Conservation (phyloP, 2,797 vertebrate species). For the Malacoctenus gilli region DNA sequence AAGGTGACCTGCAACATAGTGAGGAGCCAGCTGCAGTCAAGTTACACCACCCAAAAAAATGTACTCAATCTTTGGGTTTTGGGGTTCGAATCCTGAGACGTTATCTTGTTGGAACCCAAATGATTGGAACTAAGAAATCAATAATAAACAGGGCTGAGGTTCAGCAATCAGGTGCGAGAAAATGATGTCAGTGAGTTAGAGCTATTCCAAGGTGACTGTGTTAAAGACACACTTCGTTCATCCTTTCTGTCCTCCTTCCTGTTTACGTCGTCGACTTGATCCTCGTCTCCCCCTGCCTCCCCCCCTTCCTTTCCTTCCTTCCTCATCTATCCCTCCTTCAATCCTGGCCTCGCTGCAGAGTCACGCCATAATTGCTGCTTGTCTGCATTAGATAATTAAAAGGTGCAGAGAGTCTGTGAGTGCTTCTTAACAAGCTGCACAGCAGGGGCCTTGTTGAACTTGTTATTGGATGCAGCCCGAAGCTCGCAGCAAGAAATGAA, state of each 20-base stretch:
- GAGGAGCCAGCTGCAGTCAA: no score
- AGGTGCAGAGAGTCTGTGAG: slow-evolving; percentile 31
- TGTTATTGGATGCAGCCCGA: slow-evolving; percentile 26
- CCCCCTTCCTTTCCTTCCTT: slow-evolving; percentile 5
- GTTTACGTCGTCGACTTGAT: not conserved
- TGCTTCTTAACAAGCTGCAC: slow-evolving; percentile 41
- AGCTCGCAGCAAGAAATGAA: slow-evolving; percentile 8
- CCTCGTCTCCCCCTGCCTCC: slow-evolving; percentile 1
- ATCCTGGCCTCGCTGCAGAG: slow-evolving; percentile 18
- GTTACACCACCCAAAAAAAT: no score
- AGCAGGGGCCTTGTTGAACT: slow-evolving; percentile 37
- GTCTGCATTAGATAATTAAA: slow-evolving; percentile 49
- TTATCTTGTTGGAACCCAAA: no score
- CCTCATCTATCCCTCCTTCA: slow-evolving; percentile 1
- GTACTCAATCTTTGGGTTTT: no score
- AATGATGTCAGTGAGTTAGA: no score
- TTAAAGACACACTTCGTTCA: no score
- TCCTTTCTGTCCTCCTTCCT: slow-evolving; percentile 4
- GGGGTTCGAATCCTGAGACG: no score
- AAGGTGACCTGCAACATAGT: no score
- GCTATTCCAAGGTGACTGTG: no score
- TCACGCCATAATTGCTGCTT: slow-evolving; percentile 30
- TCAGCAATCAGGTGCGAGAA: no score
- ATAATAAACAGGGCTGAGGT: no score
- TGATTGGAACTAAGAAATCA: no score